phyloP scores from a whole-genome alignment of 2,113 vertebrate genomes.

The Corapipo altera region DNA sequence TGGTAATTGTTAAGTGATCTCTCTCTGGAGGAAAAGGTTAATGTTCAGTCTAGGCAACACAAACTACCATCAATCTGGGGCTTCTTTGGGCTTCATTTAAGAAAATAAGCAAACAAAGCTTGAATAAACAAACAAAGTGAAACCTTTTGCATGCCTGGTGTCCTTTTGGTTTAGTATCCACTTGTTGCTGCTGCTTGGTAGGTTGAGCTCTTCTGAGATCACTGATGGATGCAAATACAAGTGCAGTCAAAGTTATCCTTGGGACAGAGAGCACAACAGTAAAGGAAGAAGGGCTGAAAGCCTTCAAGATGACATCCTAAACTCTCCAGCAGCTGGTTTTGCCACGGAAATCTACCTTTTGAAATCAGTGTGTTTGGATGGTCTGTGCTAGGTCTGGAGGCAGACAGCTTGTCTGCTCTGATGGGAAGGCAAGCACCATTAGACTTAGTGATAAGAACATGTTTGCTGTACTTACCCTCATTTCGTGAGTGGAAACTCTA shows the following conservation, averaged over 20 bases:
- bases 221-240: not conserved
- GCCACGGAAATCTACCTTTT: not conserved
- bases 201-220: not conserved
- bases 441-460: not conserved
- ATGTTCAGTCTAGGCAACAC: not conserved
- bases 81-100: not conserved
- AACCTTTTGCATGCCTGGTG: not conserved
- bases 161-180: not conserved
- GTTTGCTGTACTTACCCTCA: not conserved
- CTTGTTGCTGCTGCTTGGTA: not conserved
- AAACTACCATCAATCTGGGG: not conserved
- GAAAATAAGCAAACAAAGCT: constrained; percentile 30
- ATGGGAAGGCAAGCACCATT: not conserved
- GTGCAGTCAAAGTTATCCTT: not conserved
- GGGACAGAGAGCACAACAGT: not conserved
- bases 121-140: constrained; percentile 9
- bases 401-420: not conserved
- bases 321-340: not conserved
- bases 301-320: not conserved
- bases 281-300: not conserved
- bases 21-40: not conserved
- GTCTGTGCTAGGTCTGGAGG: not conserved
- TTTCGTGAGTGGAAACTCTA: not conserved
- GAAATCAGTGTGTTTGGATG: not conserved
- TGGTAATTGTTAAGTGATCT: not conserved